phyloP scores from a whole-genome alignment of 2,888 invertebrate genomes.

The Andrena bicolor region DNA sequence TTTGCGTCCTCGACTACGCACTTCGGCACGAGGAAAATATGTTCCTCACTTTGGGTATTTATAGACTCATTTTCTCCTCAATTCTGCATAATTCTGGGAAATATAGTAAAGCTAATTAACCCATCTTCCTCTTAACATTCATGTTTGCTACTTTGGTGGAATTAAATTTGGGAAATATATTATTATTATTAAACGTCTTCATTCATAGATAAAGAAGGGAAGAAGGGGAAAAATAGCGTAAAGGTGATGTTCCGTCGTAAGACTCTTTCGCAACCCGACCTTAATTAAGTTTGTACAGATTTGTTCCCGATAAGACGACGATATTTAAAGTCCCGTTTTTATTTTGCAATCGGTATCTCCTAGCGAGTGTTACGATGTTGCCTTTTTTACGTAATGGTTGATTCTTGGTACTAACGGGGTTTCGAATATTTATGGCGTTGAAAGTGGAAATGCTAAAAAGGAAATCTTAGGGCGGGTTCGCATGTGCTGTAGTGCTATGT shows the following conservation, averaged over 20 bases:
- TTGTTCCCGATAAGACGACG: neutral
- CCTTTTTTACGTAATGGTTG: slow-evolving; percentile 42
- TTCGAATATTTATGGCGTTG: slow-evolving; percentile 8
- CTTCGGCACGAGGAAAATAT: neutral
- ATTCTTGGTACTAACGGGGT: slow-evolving; percentile 41
- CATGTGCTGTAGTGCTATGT: too few relatives aligned
- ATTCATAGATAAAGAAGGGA: too few relatives aligned
- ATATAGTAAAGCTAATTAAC: neutral
- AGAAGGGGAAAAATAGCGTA: too few relatives aligned
- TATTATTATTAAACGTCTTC: too few relatives aligned
- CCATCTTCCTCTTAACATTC: neutral
- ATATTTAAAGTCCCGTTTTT: slow-evolving; percentile 20
- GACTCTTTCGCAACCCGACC: too few relatives aligned
- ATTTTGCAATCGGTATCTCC: slow-evolving; percentile 6
- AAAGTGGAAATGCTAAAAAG: slow-evolving; percentile 45
- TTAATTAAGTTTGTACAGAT: neutral
- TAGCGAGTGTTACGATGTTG: slow-evolving; percentile 23
- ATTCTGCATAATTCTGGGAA: neutral
- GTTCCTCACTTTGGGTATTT: neutral
- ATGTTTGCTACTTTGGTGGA: neutral
- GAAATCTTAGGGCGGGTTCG: slow-evolving; percentile 4
- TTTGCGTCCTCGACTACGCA: slow-evolving; percentile 2
- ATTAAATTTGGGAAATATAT: too few relatives aligned
- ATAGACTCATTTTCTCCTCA: neutral
- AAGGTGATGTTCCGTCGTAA: too few relatives aligned